These are phyloP conservation scores for Brachylomia viminalis DNA, from an alignment of 2,888 invertebrate species.

Conservation along the genomic window DNA sequence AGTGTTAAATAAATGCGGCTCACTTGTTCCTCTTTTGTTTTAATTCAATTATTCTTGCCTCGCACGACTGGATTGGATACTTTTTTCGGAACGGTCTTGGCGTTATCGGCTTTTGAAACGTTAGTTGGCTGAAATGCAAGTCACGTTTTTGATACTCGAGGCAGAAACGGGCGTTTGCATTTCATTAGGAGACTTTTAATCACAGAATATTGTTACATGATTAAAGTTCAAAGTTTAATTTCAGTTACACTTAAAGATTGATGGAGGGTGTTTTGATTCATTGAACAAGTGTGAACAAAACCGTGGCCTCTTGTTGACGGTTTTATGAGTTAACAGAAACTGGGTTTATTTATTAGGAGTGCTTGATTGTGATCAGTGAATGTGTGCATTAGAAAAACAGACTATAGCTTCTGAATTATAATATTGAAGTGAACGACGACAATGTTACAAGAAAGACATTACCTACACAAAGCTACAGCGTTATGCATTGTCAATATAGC, in stretches of 20 bases:
- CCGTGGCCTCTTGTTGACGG: slow-evolving; percentile 29
- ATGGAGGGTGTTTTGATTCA: slow-evolving; percentile 57
- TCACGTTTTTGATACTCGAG: slow-evolving; percentile 65
- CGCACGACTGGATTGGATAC: slow-evolving; percentile 67
- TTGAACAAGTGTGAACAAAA: slow-evolving; percentile 51
- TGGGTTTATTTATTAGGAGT: slow-evolving; percentile 29
- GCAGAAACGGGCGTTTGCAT: slow-evolving; percentile 65
- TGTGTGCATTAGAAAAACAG: slow-evolving; percentile 12
- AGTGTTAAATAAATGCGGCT: slow-evolving; percentile 76
- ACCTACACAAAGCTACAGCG: background rate
- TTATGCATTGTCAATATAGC: background rate
- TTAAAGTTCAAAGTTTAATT: slow-evolving; percentile 64
- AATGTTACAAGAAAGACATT: background rate
- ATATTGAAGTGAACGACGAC: background rate
- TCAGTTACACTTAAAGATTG: slow-evolving; percentile 55
- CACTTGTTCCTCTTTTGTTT: slow-evolving; percentile 71
- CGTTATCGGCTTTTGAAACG: slow-evolving; percentile 63
- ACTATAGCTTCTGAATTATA: background rate
- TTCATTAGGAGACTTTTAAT: slow-evolving; percentile 68
- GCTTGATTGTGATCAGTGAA: slow-evolving; percentile 36
- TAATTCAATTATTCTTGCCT: slow-evolving; percentile 73
- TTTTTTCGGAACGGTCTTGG: slow-evolving; percentile 63
- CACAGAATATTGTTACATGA: slow-evolving; percentile 66
- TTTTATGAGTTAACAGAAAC: slow-evolving; percentile 30
- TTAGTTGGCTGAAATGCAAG: slow-evolving; percentile 62